These are phyloP conservation scores for Pachypeltis micranthus DNA, from an alignment of 1,140 invertebrate genomes.

Conservation along the genomic window DNA sequence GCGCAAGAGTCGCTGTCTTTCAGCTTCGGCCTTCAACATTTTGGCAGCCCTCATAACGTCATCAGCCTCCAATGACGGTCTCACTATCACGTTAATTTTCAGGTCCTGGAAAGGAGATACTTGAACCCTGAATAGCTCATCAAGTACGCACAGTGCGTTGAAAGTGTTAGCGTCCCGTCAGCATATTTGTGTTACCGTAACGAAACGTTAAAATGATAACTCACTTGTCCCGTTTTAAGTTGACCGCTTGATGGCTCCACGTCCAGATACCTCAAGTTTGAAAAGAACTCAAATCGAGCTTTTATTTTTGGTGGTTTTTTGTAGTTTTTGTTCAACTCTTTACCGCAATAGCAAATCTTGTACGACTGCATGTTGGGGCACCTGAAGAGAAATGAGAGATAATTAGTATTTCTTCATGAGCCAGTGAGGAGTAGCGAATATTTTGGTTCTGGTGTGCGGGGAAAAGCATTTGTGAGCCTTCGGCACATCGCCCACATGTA, in stretches of 20 bases:
- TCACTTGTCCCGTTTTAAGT: not conserved
- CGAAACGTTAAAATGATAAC: too few relatives aligned
- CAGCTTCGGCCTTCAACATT: not conserved
- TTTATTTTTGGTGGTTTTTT: not conserved
- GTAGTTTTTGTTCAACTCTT: not conserved
- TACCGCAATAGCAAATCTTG: slow-evolving; percentile 5
- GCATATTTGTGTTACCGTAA: too few relatives aligned
- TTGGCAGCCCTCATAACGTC: not conserved
- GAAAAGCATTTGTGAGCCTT: too few relatives aligned
- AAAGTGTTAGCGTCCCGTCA: too few relatives aligned
- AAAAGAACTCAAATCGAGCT: slow-evolving; percentile 6
- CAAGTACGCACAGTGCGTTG: too few relatives aligned
- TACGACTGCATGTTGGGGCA: not conserved
- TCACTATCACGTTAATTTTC: not conserved
- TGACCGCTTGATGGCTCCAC: slow-evolving; percentile 5
- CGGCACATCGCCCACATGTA: too few relatives aligned
- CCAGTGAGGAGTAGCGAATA: not conserved
- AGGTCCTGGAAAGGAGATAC: not conserved
- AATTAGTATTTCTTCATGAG: too few relatives aligned
- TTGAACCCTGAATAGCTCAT: too few relatives aligned
- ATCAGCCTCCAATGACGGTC: not conserved
- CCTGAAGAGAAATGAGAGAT: not conserved
- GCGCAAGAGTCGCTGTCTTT: not conserved
- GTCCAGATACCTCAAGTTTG: not conserved
- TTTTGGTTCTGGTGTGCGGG: not conserved